These are phyloP conservation scores for Stichopus horrens DNA, from an alignment of 53 echinoderm and acorn worm species.

Conservation along the genomic window DNA sequence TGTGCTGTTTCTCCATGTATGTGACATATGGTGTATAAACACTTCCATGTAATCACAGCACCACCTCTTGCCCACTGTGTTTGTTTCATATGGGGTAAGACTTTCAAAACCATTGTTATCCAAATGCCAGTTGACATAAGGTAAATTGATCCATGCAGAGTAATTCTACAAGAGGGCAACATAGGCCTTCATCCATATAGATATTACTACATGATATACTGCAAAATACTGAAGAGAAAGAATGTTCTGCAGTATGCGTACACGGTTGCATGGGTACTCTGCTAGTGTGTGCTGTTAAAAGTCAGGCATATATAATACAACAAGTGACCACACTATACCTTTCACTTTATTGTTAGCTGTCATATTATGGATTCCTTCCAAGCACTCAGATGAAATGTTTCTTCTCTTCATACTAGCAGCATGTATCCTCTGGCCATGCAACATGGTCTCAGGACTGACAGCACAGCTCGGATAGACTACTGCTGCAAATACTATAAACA, in stretches of 20 bases:
- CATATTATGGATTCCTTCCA: background rate
- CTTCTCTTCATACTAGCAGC: background rate
- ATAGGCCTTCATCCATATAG: background rate
- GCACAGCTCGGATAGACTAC: background rate
- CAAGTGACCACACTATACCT: background rate
- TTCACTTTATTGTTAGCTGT: background rate
- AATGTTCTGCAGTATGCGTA: background rate
- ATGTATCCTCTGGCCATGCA: background rate
- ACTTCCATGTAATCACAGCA: too few species aligned
- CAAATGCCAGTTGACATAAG: too few species aligned
- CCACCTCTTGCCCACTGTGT: too few species aligned
- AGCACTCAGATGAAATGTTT: background rate
- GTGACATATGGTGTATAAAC: too few species aligned
- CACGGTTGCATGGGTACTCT: background rate
- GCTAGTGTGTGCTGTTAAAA: background rate
- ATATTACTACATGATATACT: background rate
- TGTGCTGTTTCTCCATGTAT: too few species aligned
- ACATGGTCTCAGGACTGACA: background rate
- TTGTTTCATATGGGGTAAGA: too few species aligned
- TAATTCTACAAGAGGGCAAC: background rate
- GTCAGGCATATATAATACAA: too few species aligned
- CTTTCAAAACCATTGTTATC: too few species aligned
- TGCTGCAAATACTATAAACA: background rate
- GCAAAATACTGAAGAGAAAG: background rate
- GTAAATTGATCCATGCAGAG: too few species aligned